Percentiles rank a stretch among this genome's conserved stretches.
phyloP scores from a whole-genome alignment of 2,797 vertebrate species.

The Sebastes diaconus region DNA sequence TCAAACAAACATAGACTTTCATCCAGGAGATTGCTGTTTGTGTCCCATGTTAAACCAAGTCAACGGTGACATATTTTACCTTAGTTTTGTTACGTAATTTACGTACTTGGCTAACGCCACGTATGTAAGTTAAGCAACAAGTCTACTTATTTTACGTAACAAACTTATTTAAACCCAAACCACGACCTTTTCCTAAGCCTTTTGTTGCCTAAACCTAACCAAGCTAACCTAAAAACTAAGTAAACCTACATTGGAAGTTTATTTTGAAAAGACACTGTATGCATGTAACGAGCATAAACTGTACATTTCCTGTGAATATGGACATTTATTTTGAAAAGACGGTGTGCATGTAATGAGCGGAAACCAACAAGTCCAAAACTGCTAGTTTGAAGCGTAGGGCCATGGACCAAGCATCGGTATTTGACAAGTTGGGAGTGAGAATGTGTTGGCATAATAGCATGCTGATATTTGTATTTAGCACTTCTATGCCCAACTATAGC shows the following conservation, averaged over 20 bases:
- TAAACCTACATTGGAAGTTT: neutral
- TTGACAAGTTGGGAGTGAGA: neutral
- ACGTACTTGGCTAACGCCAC: no score
- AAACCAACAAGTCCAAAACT: neutral
- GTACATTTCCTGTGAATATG: no score
- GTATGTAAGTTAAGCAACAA: no score
- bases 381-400: neutral
- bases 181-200: neutral
- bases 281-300: fast-evolving
- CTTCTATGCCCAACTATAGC: neutral
- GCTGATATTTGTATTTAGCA: neutral
- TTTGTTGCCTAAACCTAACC: neutral
- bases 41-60: no score
- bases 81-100: no score
- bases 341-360: neutral
- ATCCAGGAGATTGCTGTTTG: no score
- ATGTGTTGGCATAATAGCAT: neutral
- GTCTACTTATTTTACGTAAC: no score
- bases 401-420: neutral
- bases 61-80: no score
- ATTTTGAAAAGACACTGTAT: neutral
- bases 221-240: neutral
- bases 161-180: fast-evolving
- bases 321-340: neutral
- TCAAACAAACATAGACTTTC: no score